Percentiles rank a stretch among this genome's conserved stretches.
These are phyloP conservation scores for Conus betulinus DNA, from an alignment of 1,140 invertebrate species.

Conservation along the genomic window DNA sequence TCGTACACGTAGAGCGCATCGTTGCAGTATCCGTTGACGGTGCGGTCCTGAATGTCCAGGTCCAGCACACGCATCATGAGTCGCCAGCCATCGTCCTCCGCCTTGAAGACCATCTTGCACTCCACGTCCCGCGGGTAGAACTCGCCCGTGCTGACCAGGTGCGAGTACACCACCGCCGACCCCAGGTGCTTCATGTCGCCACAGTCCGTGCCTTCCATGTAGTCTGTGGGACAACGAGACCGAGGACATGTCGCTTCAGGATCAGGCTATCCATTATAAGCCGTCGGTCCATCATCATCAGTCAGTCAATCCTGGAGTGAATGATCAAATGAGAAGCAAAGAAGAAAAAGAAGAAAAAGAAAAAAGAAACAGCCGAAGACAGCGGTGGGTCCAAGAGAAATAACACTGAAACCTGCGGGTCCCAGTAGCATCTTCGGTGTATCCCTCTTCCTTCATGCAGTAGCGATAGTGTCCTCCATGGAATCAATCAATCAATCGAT, in stretches of 20 bases:
- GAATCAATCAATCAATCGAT: too few relatives aligned
- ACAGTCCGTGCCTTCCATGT: conserved; percentile 68
- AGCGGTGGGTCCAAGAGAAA: too few relatives aligned
- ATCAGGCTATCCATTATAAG: neutral
- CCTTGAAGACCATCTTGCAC: conserved; percentile 69
- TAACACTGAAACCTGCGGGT: too few relatives aligned
- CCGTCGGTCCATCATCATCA: neutral
- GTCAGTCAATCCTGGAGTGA: neutral
- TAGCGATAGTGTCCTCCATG: too few relatives aligned
- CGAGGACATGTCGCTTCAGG: neutral
- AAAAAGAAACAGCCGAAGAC: neutral
- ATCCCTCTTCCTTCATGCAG: too few relatives aligned
- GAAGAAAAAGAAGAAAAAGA: neutral
- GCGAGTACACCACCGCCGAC: conserved; percentile 69
- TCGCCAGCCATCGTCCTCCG: conserved; percentile 66
- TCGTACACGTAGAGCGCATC: conserved; percentile 73
- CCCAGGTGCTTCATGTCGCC: conserved; percentile 63
- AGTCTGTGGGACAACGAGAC: conserved; percentile 56
- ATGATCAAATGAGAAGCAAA: neutral
- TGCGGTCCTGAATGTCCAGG: conserved; percentile 69
- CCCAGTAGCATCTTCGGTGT: too few relatives aligned
- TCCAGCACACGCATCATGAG: conserved; percentile 68
- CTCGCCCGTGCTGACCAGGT: conserved; percentile 46
- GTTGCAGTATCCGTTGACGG: conserved; percentile 64
- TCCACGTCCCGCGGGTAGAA: conserved; percentile 59